Evolutionary conservation across 2,797 vertebrate species (phyloP).

Genomic region (Halcyon leucocephala): DNA sequence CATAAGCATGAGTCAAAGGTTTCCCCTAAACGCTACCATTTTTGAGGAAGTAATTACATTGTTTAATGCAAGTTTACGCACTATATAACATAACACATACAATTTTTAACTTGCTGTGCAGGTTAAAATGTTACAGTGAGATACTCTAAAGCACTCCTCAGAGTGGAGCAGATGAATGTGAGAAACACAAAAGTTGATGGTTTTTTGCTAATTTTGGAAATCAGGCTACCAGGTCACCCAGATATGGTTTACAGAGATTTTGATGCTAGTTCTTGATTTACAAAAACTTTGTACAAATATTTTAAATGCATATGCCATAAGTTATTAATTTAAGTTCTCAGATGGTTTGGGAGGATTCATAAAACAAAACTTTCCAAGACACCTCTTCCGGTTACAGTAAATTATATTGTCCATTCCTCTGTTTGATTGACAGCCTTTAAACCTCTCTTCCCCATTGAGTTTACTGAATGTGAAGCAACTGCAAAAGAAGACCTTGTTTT

Average conservation of each 20-base stretch:
- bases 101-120: not conserved
- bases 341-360: not conserved
- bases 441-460: not conserved
- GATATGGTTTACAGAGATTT: not conserved
- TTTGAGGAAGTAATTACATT: not conserved
- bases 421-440: slow-evolving; percentile 42
- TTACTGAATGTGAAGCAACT: slow-evolving; percentile 18
- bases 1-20: not conserved
- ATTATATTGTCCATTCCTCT: not conserved
- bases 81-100: not conserved
- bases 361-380: not conserved
- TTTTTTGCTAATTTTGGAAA: not conserved
- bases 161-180: not conserved
- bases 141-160: not conserved
- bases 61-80: not conserved
- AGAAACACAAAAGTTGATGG: not conserved
- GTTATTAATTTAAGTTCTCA: not conserved
- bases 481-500: slow-evolving; percentile 55
- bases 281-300: not conserved
- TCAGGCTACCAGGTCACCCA: not conserved
- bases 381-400: slow-evolving; percentile 9
- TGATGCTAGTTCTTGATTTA: not conserved
- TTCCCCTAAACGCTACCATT: not conserved
- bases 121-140: not conserved
- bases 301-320: not conserved